Base-by-base conservation (phyloP, 64 coral and sea anemone species). In the Exaiptasia diaphana region DNA sequence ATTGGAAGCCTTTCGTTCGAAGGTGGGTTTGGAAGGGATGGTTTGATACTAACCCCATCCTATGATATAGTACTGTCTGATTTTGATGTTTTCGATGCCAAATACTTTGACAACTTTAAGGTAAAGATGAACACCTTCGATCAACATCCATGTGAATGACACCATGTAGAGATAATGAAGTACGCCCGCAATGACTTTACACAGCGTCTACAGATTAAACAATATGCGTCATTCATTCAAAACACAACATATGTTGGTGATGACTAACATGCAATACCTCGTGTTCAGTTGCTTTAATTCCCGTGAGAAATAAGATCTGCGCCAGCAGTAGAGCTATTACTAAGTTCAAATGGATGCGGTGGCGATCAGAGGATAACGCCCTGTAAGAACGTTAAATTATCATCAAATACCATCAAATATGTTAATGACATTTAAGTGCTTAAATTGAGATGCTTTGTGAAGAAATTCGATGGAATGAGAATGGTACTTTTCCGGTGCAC, bases 91-190 rank as follows among this genome's bases (percentile, higher is more conserved):
- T 58, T 86, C 83, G 2, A 61, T 61, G 35, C 56, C 55, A 41
- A 86, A 86, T 12, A 86, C 83, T 41, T 74, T 59, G 41, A 86
- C 83, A 34, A 86, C 83, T 67, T 86, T 86, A 7, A 86, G 43
- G 31, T 86, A 86, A 40, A 86, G 74, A 76, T 86, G 83, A 5
- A 86, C 30, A 7, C 83, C 83, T 34, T 86, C 83, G 13, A 76
- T 41, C 6, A 86, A 41, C 83, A 86, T 86, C 83, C 83, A 86
- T 4, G 28, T 48, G 42, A 86, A 86, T 6, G 83, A 48, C 3
- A 62, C 74, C 71, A 77, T 6, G 21, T 49, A 86, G 25, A 77
- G 50, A 44, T 86, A 86, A 28, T 86, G 83, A 6, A 86, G 20
- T 10, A 52, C 24, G n/a, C 60, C 72, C 14, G 83, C 83, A 0